Evolutionary conservation across 2,888 invertebrate genomes (phyloP).

Genomic region (Ectemnius cavifrons): DNA sequence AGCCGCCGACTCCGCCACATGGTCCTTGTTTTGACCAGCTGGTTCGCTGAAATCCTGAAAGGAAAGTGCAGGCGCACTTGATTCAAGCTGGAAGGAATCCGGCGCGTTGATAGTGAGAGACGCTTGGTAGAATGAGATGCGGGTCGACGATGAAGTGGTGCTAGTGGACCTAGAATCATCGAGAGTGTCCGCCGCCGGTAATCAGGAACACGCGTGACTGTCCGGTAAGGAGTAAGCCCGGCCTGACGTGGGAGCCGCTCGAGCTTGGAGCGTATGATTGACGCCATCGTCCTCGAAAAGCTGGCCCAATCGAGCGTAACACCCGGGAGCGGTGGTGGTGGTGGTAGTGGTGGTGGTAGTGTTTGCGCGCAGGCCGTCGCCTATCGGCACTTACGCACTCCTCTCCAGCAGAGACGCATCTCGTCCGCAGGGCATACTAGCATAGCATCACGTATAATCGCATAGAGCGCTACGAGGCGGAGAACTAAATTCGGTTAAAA

Average conservation of each 20-base stretch:
- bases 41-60: constrained; percentile 37
- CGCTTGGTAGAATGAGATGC: constrained; percentile 18
- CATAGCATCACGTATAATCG: too few relatives aligned
- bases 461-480: too few relatives aligned
- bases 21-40: constrained; percentile 49
- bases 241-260: too few relatives aligned
- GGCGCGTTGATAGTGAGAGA: background rate
- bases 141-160: constrained; percentile 3
- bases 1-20: constrained; percentile 44
- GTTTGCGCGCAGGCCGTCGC: too few relatives aligned
- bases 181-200: constrained; percentile 14
- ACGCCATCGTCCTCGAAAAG: constrained; percentile 21
- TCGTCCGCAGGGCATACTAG: too few relatives aligned
- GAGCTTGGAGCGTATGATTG: constrained; percentile 41
- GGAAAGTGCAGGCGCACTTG: too few relatives aligned
- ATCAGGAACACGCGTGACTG: constrained; percentile 17
- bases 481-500: background rate
- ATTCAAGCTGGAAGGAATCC: too few relatives aligned
- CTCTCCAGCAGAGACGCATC: too few relatives aligned
- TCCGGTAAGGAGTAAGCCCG: too few relatives aligned
- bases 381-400: too few relatives aligned
- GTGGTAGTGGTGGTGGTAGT: too few relatives aligned
- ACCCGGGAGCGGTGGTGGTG: constrained; percentile 25
- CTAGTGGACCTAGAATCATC: constrained; percentile 24
- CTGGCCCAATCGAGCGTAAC: constrained; percentile 14